Evolutionary conservation across 2,797 vertebrate species (phyloP).

Genomic region (Adelosebastes latens): DNA sequence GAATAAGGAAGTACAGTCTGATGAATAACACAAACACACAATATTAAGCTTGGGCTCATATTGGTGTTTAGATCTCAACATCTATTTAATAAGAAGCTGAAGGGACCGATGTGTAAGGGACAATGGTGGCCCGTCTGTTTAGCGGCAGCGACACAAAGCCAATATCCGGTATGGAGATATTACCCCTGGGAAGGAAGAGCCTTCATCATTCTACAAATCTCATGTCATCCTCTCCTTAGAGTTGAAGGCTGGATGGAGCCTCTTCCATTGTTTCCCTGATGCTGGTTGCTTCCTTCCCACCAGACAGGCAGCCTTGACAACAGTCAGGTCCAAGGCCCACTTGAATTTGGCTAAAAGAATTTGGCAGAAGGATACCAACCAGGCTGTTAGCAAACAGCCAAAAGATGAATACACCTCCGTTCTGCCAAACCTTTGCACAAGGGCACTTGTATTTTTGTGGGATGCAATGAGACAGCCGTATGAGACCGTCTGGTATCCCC

Average conservation of each 20-base stretch:
- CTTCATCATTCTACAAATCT: constrained; percentile 65
- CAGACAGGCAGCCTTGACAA: constrained; percentile 56
- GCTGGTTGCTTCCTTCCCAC: constrained; percentile 31
- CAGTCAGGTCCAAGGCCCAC: constrained; percentile 49
- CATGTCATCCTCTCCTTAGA: constrained; percentile 39
- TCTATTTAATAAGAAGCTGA: constrained; percentile 76
- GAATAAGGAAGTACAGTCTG: constrained; percentile 10
- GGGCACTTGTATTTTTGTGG: constrained; percentile 58
- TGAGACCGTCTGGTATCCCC: constrained; percentile 33
- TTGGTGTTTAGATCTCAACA: constrained; percentile 61
- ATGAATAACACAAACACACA: constrained; percentile 30
- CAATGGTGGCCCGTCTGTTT: constrained; percentile 56
- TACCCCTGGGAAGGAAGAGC: constrained; percentile 53
- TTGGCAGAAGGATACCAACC: constrained; percentile 54
- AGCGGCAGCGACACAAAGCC: constrained; percentile 57
- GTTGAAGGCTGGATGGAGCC: constrained; percentile 42
- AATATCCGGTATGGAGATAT: constrained; percentile 84
- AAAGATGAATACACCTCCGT: constrained; percentile 58
- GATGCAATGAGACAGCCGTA: constrained; percentile 51
- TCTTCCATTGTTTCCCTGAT: constrained; percentile 39
- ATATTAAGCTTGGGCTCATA: constrained; percentile 54
- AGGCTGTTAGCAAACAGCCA: constrained; percentile 57
- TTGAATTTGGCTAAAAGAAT: constrained; percentile 62
- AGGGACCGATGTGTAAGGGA: constrained; percentile 52
- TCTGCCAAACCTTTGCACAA: constrained; percentile 66